These are phyloP conservation scores for Epiblema foenella DNA, from an alignment of 2,888 invertebrate species.

Conservation along the genomic window DNA sequence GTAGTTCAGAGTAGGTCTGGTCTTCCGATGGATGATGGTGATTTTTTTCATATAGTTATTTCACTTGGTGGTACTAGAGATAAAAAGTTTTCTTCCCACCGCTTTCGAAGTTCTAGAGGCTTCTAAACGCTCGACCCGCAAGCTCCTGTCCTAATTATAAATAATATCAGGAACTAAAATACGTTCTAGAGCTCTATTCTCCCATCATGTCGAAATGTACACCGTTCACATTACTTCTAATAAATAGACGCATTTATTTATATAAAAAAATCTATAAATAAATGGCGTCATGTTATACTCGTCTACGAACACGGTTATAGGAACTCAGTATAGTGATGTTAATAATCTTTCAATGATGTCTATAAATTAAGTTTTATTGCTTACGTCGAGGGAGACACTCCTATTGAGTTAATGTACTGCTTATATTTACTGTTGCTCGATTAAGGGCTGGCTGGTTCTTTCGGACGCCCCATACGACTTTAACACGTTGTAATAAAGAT, in stretches of 20 bases:
- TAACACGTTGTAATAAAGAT: conserved; percentile 8
- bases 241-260: background rate
- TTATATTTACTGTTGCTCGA: conserved; percentile 5
- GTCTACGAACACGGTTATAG: background rate
- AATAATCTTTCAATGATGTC: background rate
- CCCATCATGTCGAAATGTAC: background rate
- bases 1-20: too few relatives aligned
- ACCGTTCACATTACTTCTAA: background rate
- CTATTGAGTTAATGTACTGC: conserved; percentile 7
- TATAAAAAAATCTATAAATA: background rate
- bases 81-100: background rate
- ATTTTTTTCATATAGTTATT: too few relatives aligned
- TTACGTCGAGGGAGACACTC: background rate
- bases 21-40: too few relatives aligned
- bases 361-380: background rate
- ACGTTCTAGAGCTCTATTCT: background rate
- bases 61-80: background rate
- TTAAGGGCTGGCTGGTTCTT: background rate
- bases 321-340: background rate
- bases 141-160: too few relatives aligned
- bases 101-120: background rate
- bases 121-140: background rate
- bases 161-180: background rate
- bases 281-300: background rate
- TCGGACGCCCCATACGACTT: conserved; percentile 19